Evolutionary conservation across 23 tunicate genomes (phyloP), one percentile per base, ranked within the genome.

Genomic region (Corella eumyota): DNA sequence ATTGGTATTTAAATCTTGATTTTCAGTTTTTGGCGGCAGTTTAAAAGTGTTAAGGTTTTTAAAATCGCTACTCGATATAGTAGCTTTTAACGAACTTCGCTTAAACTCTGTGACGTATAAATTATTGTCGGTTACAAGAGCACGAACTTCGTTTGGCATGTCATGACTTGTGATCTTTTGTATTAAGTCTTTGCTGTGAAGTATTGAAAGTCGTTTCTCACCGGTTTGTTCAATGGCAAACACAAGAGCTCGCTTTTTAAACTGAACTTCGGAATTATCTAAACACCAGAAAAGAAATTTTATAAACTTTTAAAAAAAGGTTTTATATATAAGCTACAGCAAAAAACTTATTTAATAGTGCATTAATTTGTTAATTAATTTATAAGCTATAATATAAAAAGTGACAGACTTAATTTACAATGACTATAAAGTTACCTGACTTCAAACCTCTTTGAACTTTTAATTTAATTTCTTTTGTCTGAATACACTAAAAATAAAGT

Each of bases 221-320:
- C 74, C 85, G 25, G 21, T 27, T 32, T 46, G 47, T 36, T 78
- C 85, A 1, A 78, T 61, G 33, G 73, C 85, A 50, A 78, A 61
- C 13, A 70, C 85, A 35, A 78, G 34, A 23, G 73, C 82, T 23
- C 61, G 73, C 46, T 68, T 75, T 34, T 20, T 4, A n/a, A n/a
- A n/a, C n/a, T n/a, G n/a, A n/a, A n/a, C n/a, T n/a, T n/a, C n/a
- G n/a, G n/a, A n/a, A n/a, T n/a, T n/a, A n/a, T n/a, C n/a, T n/a
- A n/a, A n/a, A n/a, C n/a, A n/a, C n/a, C n/a, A n/a, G n/a, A n/a
- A n/a, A n/a, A n/a, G n/a, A n/a, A n/a, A n/a, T n/a, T n/a, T n/a
- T n/a, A n/a, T n/a, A n/a, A n/a, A n/a, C n/a, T n/a, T n/a, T n/a
- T n/a, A n/a, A n/a, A n/a, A n/a, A n/a, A n/a, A n/a, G n/a, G n/a